phyloP scores from a whole-genome alignment of 2,113 vertebrate genomes.

The Saccopteryx bilineata region DNA sequence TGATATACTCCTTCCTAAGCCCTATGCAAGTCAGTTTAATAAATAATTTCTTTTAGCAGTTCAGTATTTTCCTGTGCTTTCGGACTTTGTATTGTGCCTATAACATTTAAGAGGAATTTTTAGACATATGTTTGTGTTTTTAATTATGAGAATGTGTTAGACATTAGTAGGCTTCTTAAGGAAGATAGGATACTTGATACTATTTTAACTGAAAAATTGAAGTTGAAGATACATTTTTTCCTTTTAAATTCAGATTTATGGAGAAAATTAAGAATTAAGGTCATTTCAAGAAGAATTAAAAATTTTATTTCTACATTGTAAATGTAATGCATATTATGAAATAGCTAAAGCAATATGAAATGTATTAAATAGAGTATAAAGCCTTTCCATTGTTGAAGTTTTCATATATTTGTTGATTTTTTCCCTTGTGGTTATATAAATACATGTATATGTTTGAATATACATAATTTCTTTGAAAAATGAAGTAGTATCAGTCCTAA shows the following conservation, averaged over 20 bases:
- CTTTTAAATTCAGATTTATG: conserved; percentile 11
- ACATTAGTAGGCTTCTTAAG: conserved; percentile 22
- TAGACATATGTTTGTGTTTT: conserved; percentile 8
- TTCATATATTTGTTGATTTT: neutral
- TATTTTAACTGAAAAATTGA: conserved; percentile 37
- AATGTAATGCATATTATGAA: neutral
- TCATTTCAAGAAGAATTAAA: neutral
- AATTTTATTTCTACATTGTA: conserved; percentile 15
- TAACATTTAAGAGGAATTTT: conserved; percentile 54
- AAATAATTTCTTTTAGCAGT: conserved; percentile 15
- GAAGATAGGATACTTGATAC: neutral
- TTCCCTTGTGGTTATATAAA: conserved; percentile 8
- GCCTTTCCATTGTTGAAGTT: neutral
- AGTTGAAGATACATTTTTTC: conserved; percentile 18
- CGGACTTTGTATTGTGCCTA: neutral
- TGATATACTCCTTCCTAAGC: neutral
- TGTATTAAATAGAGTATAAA: conserved; percentile 42
- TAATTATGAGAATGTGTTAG: neutral
- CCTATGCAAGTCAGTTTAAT: neutral
- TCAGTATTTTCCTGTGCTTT: conserved; percentile 34
- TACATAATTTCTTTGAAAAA: neutral
- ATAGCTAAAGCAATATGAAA: neutral
- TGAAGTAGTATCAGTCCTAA: neutral
- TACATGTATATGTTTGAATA: neutral
- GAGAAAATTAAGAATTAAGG: conserved; percentile 17